Evolutionary conservation across 2,888 invertebrate species (phyloP).

Genomic region (Papilio protenor): DNA sequence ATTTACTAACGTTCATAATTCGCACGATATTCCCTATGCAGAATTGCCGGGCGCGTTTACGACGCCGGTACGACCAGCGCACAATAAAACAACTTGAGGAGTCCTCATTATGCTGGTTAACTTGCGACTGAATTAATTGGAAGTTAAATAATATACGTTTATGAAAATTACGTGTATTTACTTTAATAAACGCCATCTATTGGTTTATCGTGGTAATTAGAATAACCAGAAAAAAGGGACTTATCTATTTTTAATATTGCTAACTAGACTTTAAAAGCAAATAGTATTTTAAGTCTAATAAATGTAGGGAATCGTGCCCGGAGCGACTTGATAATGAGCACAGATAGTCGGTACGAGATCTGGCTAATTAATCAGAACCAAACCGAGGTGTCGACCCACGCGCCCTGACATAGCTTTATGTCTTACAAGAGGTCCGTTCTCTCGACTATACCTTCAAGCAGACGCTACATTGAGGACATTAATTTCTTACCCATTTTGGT

Average conservation of each 20-base stretch:
- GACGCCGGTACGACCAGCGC: conserved; percentile 19
- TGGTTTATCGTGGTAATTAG: not conserved
- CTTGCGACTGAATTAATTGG: not conserved
- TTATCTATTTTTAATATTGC: not conserved
- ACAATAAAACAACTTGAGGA: conserved; percentile 38
- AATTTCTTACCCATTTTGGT: too few relatives aligned
- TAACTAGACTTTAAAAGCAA: conserved; percentile 56
- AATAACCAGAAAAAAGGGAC: not conserved
- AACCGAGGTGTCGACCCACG: conserved; percentile 45
- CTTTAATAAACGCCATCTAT: not conserved
- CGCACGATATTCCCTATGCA: conserved; percentile 30
- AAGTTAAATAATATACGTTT: not conserved
- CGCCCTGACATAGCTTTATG: not conserved
- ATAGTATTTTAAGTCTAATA: conserved; percentile 57
- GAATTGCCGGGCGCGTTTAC: conserved; percentile 41
- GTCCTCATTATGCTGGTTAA: conserved; percentile 23
- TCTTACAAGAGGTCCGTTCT: not conserved
- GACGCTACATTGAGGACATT: too few relatives aligned
- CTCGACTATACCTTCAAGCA: not conserved
- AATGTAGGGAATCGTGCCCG: conserved; percentile 73
- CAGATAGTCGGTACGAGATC: conserved; percentile 69
- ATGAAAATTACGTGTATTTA: not conserved
- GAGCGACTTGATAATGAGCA: conserved; percentile 71
- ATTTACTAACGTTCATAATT: conserved; percentile 29
- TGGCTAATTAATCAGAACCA: conserved; percentile 73